Percentiles rank a stretch among this genome's conserved stretches.
Evolutionary conservation across 64 coral and sea anemone species (phyloP).

Genomic region (Porites lutea): DNA sequence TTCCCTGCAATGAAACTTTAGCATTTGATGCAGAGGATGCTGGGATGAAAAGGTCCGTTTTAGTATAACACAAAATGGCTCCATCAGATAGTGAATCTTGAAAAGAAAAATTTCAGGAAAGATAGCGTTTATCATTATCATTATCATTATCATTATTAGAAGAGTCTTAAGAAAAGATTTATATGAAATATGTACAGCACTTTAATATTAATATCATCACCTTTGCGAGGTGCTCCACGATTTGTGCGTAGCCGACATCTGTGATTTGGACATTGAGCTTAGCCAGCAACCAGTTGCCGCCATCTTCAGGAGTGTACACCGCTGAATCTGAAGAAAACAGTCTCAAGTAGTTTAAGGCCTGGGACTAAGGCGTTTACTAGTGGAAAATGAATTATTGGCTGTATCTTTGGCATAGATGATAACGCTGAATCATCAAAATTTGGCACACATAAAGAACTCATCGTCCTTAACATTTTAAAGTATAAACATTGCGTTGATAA

Average conservation of each 20-base stretch:
- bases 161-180: too few relatives aligned
- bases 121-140: too few relatives aligned
- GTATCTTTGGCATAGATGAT: too few relatives aligned
- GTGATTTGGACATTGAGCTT: slow-evolving; percentile 77
- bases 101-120: not conserved
- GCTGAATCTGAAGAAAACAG: slow-evolving; percentile 12
- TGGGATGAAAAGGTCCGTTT: slow-evolving; percentile 55
- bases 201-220: not conserved
- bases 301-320: slow-evolving; percentile 76
- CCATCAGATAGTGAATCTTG: slow-evolving; percentile 63
- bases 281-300: slow-evolving; percentile 62
- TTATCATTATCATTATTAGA: too few relatives aligned
- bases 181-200: too few relatives aligned
- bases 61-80: slow-evolving; percentile 63
- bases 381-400: too few relatives aligned
- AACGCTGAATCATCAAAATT: too few relatives aligned
- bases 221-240: slow-evolving; percentile 75
- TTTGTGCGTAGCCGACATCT: slow-evolving; percentile 58
- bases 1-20: slow-evolving; percentile 78
- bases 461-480: too few relatives aligned
- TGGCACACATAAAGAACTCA: too few relatives aligned
- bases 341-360: too few relatives aligned
- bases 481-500: not conserved
- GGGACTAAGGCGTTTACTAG: too few relatives aligned
- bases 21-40: slow-evolving; percentile 69